Base-by-base conservation (phyloP, 2,113 vertebrate genomes). In the Rhinolophus ferrumequinum region DNA sequence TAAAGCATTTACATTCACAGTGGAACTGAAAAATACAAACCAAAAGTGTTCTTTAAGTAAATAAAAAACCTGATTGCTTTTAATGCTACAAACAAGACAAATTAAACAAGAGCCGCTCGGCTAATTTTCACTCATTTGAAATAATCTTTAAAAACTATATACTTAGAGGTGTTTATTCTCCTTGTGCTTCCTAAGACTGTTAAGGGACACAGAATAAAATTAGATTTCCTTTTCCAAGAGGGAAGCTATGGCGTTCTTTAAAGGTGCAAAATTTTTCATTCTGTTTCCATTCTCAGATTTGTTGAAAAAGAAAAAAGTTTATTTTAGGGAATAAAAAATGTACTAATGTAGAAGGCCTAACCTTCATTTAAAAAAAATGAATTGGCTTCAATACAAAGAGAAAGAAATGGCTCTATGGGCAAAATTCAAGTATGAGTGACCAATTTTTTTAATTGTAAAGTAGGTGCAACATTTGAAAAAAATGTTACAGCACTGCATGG, bases 371-470 rank as follows among this genome's bases (percentile, higher is more conserved):
- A 1, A 77, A 98, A 98, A 98, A 98, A 98, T 97, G 94, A 97
- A 98, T 96, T 98, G 97, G 96, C 97, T 98, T 98, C 82, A 98
- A 97, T 98, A 97, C 97, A 99, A 98, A 98, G 98, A 98, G 97
- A 98, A 99, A 98, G 98, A 99, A 99, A 99, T 98, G 97, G 98
- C 97, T 98, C 98, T 98, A 98, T 95, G 98, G 98, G 98, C 98
- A 98, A 98, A 98, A 97, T 98, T 99, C 99, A 99, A 99, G 99
- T 99, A 99, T 91, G 99, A 99, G 99, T 99, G 99, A 99, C 99
- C 99, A 99, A 98, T 98, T 99, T 99, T 99, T 99, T 99, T 99
- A 99, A 99, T 99, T 98, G 98, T 98, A 99, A 99, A 99, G 99
- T 99, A 98, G 99, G 99, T 99, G 99, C 99, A 99, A 99, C 99